A percentile compares a stretch with the other conserved stretches of the same genome.
These are phyloP conservation scores for Cecidostiba fungosa DNA, from an alignment of 2,888 invertebrate genomes.

Conservation along the genomic window DNA sequence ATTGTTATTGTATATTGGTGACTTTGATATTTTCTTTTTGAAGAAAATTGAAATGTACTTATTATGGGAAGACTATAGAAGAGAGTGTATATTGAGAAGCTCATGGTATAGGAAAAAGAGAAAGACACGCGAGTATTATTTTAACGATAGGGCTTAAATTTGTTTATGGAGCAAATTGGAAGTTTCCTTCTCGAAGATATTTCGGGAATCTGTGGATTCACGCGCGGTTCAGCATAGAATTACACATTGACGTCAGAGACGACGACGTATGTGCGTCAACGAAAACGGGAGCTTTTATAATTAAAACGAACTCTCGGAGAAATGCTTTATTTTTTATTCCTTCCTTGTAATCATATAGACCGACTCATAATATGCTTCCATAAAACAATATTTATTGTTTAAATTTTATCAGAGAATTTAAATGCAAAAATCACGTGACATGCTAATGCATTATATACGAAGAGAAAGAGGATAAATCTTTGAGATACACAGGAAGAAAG, in stretches of 20 bases:
- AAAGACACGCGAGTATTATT: not conserved
- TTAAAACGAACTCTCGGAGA: not conserved
- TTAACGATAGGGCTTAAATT: not conserved
- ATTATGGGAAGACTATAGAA: too few species aligned
- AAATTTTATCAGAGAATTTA: not conserved
- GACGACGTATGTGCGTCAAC: not conserved
- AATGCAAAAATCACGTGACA: not conserved
- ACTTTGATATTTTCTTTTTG: too few species aligned
- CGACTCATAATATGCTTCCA: not conserved
- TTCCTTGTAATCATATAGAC: not conserved
- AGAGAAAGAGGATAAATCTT: slow-evolving; percentile 21
- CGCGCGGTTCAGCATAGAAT: not conserved
- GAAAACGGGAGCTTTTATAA: not conserved
- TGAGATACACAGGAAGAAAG: not conserved
- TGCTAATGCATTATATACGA: not conserved
- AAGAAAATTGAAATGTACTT: too few species aligned
- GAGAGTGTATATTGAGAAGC: too few species aligned
- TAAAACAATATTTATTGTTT: not conserved
- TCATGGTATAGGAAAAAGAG: not conserved
- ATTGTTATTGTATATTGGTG: too few species aligned
- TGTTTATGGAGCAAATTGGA: not conserved
- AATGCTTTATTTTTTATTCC: not conserved
- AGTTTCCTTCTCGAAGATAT: not conserved
- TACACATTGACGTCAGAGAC: not conserved
- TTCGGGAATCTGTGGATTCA: not conserved